Percentiles rank a stretch among this genome's conserved stretches.
Evolutionary conservation across 2,797 vertebrate genomes (phyloP).

Genomic region (Characodon lateralis): DNA sequence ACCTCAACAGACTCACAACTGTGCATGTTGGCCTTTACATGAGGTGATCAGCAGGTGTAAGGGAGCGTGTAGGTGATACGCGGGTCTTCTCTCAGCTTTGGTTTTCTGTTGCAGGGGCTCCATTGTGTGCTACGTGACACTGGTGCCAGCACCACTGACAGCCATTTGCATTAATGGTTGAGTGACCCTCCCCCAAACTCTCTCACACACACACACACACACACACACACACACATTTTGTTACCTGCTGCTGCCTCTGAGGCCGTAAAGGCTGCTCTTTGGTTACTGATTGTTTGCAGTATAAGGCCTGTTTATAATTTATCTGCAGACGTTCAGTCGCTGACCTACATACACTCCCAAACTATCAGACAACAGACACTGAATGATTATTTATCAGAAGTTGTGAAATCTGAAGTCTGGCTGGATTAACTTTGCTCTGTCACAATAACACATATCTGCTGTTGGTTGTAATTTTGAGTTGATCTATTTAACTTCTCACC

Average conservation of each 20-base stretch:
- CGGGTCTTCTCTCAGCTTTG: conserved; percentile 52
- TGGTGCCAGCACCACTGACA: conserved; percentile 48
- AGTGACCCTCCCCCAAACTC: conserved; percentile 30
- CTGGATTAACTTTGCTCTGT: conserved; percentile 19
- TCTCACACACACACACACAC: background rate
- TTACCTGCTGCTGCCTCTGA: conserved; percentile 28
- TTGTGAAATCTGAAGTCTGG: conserved; percentile 22
- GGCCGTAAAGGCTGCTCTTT: conserved; percentile 35
- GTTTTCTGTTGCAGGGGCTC: conserved; percentile 70
- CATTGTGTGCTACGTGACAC: conserved; percentile 71
- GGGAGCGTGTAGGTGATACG: conserved; percentile 48
- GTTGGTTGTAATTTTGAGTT: conserved; percentile 3
- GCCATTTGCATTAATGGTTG: conserved; percentile 60
- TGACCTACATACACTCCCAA: conserved; percentile 57
- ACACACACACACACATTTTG: conserved; percentile 16
- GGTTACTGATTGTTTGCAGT: conserved; percentile 61
- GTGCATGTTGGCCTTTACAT: conserved; percentile 23
- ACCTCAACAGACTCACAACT: conserved; percentile 3
- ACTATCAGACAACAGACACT: conserved; percentile 27
- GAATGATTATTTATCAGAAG: conserved; percentile 20
- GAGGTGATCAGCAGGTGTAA: conserved; percentile 56
- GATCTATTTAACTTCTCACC: background rate
- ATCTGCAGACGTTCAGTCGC: conserved; percentile 37
- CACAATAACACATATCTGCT: background rate
- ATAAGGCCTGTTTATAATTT: conserved; percentile 57